Conservation (phyloP, 1,140 invertebrate species). For the Drosophila auraria region DNA sequence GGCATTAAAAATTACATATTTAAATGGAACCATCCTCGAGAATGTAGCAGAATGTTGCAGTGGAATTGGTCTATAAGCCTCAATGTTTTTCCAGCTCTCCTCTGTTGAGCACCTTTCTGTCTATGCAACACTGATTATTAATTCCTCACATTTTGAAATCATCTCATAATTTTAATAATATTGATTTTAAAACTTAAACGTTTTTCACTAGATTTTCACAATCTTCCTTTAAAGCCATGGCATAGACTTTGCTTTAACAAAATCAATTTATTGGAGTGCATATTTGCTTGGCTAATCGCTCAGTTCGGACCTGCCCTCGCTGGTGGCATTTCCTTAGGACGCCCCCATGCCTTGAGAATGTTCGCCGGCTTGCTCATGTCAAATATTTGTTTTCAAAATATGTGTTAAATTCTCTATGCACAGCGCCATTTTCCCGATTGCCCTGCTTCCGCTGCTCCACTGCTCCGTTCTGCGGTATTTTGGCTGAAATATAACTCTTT, state of each 20-base stretch:
- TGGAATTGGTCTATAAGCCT: no score
- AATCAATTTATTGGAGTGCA: neutral
- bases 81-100: no score
- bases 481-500: constrained; percentile 33
- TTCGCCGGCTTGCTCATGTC: constrained; percentile 52
- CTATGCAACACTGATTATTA: no score
- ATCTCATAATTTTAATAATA: no score
- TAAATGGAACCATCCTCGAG: no score
- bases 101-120: no score
- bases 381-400: constrained; percentile 78
- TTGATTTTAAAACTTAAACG: no score
- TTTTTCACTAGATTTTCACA: no score
- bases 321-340: constrained; percentile 13
- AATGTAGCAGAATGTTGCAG: no score
- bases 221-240: neutral
- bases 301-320: neutral
- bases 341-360: constrained; percentile 3
- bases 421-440: constrained; percentile 14
- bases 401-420: constrained; percentile 67
- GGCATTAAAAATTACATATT: neutral
- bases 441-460: constrained; percentile 3
- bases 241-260: no score
- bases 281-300: constrained; percentile 1
- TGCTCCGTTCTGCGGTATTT: constrained; percentile 46
- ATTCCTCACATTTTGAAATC: no score